These are phyloP conservation scores for Hirtodrosophila cameraria DNA, from an alignment of 2,888 invertebrate genomes.

Conservation along the genomic window DNA sequence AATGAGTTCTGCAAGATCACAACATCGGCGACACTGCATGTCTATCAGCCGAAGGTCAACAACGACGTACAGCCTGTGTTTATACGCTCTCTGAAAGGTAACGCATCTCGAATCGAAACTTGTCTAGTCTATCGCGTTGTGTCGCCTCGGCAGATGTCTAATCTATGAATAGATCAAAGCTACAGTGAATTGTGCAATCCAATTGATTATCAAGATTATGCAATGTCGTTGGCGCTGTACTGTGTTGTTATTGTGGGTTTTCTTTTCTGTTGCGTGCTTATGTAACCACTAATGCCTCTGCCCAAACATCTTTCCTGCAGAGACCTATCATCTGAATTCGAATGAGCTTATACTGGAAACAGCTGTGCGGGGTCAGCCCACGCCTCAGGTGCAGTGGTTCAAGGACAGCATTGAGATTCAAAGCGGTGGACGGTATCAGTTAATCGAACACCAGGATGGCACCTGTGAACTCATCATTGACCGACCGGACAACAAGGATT, in stretches of 20 bases:
- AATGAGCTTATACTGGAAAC: conserved; percentile 92
- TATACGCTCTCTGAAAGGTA: conserved; percentile 90
- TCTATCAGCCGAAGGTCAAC: conserved; percentile 85
- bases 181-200: conserved; percentile 55
- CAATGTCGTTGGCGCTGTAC: conserved; percentile 38
- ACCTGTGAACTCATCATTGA: conserved; percentile 89
- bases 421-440: conserved; percentile 87
- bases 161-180: conserved; percentile 56
- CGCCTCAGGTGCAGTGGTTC: conserved; percentile 90
- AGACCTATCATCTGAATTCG: conserved; percentile 89
- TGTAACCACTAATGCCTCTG: conserved; percentile 26
- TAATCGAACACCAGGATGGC: conserved; percentile 89
- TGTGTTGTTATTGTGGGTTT: conserved; percentile 1
- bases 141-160: conserved; percentile 10
- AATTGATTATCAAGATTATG: conserved; percentile 44
- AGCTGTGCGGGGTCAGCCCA: conserved; percentile 89
- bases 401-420: conserved; percentile 88
- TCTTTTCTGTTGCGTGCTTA: conserved; percentile 36
- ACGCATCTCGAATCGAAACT: conserved; percentile 1
- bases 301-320: conserved; percentile 81
- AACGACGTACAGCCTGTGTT: conserved; percentile 90
- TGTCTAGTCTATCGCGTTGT: conserved; percentile 7
- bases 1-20: conserved; percentile 90
- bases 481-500: conserved; percentile 88
- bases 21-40: conserved; percentile 89